Percentiles rank a stretch among this genome's conserved stretches.
Evolutionary conservation across 2,797 vertebrate species (phyloP).

Genomic region (Sparidentex hasta): DNA sequence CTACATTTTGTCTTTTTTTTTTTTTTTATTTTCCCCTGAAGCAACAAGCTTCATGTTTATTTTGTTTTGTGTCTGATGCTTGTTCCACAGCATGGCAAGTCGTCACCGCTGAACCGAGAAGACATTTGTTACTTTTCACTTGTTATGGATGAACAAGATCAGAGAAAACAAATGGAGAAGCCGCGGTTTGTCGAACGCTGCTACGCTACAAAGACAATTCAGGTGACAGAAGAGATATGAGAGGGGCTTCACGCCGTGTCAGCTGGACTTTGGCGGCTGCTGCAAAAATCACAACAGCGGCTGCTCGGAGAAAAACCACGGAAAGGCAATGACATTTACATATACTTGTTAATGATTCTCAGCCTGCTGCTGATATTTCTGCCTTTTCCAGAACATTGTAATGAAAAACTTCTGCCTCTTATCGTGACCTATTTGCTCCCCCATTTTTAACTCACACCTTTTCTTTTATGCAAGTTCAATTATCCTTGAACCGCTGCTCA

Average conservation of each 20-base stretch:
- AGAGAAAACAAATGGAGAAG: conserved; percentile 50
- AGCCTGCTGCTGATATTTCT: neutral
- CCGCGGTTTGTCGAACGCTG: neutral
- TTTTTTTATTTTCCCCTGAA: neutral
- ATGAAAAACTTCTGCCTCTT: conserved; percentile 9
- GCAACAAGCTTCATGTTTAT: conserved; percentile 22
- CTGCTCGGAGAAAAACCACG: conserved; percentile 4
- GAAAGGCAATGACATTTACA: conserved; percentile 9
- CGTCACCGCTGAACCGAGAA: conserved; percentile 32
- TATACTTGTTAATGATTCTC: neutral
- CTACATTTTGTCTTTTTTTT: neutral
- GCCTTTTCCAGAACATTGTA: neutral
- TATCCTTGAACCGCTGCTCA: conserved; percentile 14
- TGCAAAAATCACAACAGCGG: conserved; percentile 11
- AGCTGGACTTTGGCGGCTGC: conserved; percentile 23
- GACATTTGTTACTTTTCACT: conserved; percentile 39
- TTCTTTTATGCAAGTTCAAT: conserved; percentile 20
- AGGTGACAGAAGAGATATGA: conserved; percentile 22
- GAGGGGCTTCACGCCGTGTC: conserved; percentile 14
- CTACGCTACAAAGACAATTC: conserved; percentile 28
- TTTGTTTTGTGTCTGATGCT: conserved; percentile 32
- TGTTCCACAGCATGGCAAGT: conserved; percentile 21
- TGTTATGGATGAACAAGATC: conserved; percentile 38
- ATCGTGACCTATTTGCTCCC: conserved; percentile 25
- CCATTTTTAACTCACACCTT: conserved; percentile 14